These are phyloP conservation scores for Druon quercuslanigerum DNA, from an alignment of 1,140 invertebrate genomes.

Conservation along the genomic window DNA sequence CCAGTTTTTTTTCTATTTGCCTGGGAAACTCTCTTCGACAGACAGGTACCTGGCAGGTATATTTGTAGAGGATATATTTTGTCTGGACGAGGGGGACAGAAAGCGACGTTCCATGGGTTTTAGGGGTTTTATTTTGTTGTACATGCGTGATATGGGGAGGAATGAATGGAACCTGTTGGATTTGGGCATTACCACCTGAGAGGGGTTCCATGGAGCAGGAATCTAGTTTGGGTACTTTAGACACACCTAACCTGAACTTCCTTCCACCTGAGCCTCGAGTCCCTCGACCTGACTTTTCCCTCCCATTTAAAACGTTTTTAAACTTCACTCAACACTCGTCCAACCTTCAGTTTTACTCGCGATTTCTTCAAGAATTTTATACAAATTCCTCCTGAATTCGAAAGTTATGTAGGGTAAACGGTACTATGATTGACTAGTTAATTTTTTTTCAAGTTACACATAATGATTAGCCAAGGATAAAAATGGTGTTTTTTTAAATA, in stretches of 20 bases:
- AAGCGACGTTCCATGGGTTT: background rate
- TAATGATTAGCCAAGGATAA: too few relatives aligned
- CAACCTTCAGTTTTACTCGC: background rate
- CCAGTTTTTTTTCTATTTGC: slow-evolving; percentile 3
- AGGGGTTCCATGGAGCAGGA: slow-evolving; percentile 6
- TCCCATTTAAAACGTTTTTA: background rate
- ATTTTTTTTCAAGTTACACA: too few relatives aligned
- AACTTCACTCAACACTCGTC: background rate
- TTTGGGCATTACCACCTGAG: slow-evolving; percentile 19
- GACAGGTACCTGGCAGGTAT: slow-evolving; percentile 30
- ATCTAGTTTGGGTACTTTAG: slow-evolving; percentile 26
- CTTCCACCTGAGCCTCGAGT: slow-evolving; percentile 16
- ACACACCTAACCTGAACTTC: background rate
- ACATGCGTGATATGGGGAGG: background rate
- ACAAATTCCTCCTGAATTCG: background rate
- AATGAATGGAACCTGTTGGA: slow-evolving; percentile 35
- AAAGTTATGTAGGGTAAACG: too few relatives aligned
- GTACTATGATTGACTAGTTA: too few relatives aligned
- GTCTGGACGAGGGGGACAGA: background rate
- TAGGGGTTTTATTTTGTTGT: background rate
- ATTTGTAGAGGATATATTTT: slow-evolving; percentile 15
- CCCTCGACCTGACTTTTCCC: slow-evolving; percentile 26
- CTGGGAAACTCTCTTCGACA: slow-evolving; percentile 8
- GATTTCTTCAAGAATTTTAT: background rate
- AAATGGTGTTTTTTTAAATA: too few relatives aligned